Conservation (phyloP, 2,797 vertebrate species). For the Enteromius afrohamiltoni region DNA sequence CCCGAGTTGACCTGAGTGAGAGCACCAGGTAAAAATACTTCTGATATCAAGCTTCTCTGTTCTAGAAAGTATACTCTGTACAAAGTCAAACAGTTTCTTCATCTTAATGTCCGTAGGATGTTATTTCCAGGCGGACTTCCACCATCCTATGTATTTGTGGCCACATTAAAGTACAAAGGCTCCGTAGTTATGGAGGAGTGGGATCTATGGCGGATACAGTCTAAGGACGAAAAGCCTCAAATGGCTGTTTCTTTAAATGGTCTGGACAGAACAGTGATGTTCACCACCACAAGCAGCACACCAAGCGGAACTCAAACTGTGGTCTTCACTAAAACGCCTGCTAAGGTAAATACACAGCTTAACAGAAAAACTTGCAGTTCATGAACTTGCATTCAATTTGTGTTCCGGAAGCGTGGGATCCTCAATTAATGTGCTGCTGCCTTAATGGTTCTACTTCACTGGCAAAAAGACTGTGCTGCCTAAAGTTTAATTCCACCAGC, state of each 20-base stretch:
- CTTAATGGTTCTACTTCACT: background rate
- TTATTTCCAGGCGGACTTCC: constrained; percentile 97
- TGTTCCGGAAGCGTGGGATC: background rate
- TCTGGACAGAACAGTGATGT: constrained; percentile 81
- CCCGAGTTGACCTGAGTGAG: constrained; percentile 87
- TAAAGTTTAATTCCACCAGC: background rate
- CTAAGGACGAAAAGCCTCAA: constrained; percentile 85
- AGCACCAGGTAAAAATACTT: constrained; percentile 83
- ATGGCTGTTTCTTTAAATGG: constrained; percentile 94
- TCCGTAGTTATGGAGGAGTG: constrained; percentile 85
- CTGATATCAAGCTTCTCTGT: background rate
- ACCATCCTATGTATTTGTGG: constrained; percentile 96
- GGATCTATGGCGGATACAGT: constrained; percentile 96
- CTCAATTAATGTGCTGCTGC: background rate
- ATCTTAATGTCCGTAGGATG: constrained; percentile 72
- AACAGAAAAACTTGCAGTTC: background rate
- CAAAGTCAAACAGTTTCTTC: constrained; percentile 21
- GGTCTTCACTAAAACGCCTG: constrained; percentile 79
- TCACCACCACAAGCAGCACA: constrained; percentile 84
- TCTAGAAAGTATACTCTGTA: background rate
- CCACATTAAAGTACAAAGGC: constrained; percentile 92
- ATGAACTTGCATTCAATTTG: background rate
- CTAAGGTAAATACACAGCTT: constrained; percentile 78
- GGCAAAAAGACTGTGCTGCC: background rate
- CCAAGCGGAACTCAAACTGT: constrained; percentile 85